Conservation (phyloP, 2,797 vertebrate genomes). For the Phaenicophaeus curvirostris region DNA sequence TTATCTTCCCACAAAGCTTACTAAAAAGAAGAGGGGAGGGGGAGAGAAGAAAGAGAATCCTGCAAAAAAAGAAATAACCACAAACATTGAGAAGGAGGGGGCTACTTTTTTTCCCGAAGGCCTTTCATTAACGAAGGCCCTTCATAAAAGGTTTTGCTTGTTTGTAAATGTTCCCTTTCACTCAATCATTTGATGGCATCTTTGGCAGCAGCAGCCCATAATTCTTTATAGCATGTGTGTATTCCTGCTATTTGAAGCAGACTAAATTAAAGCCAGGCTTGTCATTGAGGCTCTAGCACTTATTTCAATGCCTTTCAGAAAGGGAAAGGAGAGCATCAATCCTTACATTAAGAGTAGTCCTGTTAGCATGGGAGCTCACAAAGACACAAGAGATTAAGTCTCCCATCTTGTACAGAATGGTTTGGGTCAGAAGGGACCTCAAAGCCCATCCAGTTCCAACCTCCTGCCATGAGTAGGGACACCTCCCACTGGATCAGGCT, state of each 20-base stretch:
- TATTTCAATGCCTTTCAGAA: background rate
- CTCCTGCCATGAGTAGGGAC: no score
- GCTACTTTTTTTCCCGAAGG: background rate
- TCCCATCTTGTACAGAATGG: background rate
- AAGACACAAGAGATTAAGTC: background rate
- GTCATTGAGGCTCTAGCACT: background rate
- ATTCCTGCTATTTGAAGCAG: conserved; percentile 18
- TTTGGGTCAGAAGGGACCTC: no score
- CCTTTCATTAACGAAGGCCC: conserved; percentile 36
- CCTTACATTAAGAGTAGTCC: background rate
- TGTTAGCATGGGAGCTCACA: background rate
- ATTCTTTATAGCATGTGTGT: background rate
- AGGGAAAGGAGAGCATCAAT: background rate
- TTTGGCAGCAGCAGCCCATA: background rate
- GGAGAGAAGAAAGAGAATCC: background rate
- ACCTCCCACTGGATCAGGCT: no score
- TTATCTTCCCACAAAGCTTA: background rate
- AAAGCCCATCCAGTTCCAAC: no score
- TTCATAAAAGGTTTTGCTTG: conserved; percentile 46
- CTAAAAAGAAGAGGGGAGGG: background rate
- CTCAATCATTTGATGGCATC: conserved; percentile 44
- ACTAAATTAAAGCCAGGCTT: conserved; percentile 43
- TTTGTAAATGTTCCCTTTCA: conserved; percentile 39
- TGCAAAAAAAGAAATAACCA: background rate
- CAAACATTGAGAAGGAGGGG: background rate